A percentile compares a stretch with the other conserved stretches of the same genome.
These are phyloP conservation scores for Loriculus beryllinus DNA, from an alignment of 2,797 vertebrate genomes.

Conservation along the genomic window DNA sequence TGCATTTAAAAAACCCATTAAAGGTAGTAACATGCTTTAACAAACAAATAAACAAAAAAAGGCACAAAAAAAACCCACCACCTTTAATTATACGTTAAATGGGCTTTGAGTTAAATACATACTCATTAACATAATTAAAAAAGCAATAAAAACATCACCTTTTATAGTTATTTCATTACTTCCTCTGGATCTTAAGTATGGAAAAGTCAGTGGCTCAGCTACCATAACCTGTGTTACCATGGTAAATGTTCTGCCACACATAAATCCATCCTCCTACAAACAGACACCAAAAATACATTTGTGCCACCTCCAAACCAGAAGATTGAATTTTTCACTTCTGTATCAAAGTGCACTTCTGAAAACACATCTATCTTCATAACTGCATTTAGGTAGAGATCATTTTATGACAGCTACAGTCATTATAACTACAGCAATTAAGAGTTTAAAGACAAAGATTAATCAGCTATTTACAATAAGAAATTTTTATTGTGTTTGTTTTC, in stretches of 20 bases:
- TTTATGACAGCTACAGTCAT: not conserved
- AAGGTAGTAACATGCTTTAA: too few species aligned
- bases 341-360: not conserved
- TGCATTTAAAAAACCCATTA: too few species aligned
- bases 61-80: not conserved
- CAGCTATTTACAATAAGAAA: not conserved
- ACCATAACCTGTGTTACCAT: not conserved
- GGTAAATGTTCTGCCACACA: not conserved
- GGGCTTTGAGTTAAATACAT: not conserved
- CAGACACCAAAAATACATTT: slow-evolving; percentile 10
- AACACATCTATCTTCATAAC: not conserved
- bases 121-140: not conserved
- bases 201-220: not conserved
- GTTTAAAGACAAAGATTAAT: not conserved
- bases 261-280: slow-evolving; percentile 26
- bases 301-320: not conserved
- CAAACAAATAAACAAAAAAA: too few species aligned
- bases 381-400: not conserved
- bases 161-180: not conserved
- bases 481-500: not conserved
- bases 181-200: not conserved
- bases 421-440: not conserved
- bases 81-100: not conserved
- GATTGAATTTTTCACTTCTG: not conserved
- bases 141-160: not conserved